Evolutionary conservation across 37 sponge, comb jelly and placozoan genomes (phyloP).

Genomic region (Ephydatia muelleri): DNA sequence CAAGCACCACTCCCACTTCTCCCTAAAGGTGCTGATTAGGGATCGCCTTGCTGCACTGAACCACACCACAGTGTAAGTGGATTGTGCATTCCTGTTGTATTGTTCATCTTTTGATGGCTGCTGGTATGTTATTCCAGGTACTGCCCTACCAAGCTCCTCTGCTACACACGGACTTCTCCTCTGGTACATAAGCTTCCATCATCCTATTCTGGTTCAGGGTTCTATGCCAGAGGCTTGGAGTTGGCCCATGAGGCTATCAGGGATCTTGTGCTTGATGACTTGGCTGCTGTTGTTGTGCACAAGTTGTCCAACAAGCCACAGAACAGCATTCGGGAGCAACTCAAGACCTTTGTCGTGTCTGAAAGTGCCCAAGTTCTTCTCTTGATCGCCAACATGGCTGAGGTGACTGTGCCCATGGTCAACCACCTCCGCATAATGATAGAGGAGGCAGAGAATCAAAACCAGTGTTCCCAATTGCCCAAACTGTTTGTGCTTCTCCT

Average conservation of each 20-base stretch:
- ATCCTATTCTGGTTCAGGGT: neutral
- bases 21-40: constrained; percentile 59
- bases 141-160: constrained; percentile 61
- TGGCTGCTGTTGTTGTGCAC: constrained; percentile 26
- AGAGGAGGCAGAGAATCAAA: constrained; percentile 69
- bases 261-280: constrained; percentile 21
- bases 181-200: constrained; percentile 72
- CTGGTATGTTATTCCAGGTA: neutral
- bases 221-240: neutral
- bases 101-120: neutral
- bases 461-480: neutral
- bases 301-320: constrained; percentile 66
- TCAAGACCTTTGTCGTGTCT: constrained; percentile 44
- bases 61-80: neutral
- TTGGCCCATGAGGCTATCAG: neutral
- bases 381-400: constrained; percentile 75
- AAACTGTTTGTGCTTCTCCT: constrained; percentile 87
- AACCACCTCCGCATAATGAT: constrained; percentile 90
- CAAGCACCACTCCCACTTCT: constrained; percentile 79
- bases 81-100: neutral
- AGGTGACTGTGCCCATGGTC: constrained; percentile 65
- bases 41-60: constrained; percentile 15
- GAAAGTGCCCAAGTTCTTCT: constrained; percentile 13
- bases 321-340: constrained; percentile 28
- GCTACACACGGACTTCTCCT: constrained; percentile 74